phyloP scores from a whole-genome alignment of 2,113 vertebrate genomes.

The Paratilapia polleni region DNA sequence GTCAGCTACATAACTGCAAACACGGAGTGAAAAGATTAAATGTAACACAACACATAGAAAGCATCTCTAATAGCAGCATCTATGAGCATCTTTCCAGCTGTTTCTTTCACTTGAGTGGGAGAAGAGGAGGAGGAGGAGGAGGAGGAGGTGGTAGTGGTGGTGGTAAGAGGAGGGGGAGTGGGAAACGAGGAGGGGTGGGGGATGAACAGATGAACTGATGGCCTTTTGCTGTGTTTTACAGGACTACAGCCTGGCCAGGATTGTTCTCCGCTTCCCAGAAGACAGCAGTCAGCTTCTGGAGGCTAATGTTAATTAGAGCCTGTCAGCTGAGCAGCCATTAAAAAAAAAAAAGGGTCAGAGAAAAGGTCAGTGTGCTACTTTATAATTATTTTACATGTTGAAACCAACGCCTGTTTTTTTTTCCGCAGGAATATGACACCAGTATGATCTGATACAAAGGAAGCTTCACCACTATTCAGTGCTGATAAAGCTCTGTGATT shows the following conservation, averaged over 20 bases:
- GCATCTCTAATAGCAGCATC: conserved; percentile 28
- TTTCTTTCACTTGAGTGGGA: conserved; percentile 31
- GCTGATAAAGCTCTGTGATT: conserved; percentile 5
- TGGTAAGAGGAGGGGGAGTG: not conserved
- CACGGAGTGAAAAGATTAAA: conserved; percentile 19
- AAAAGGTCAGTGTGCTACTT: conserved; percentile 76
- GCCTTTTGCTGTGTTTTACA: conserved; percentile 78
- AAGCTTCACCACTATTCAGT: not conserved
- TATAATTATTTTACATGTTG: conserved; percentile 75
- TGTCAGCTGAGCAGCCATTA: conserved; percentile 72
- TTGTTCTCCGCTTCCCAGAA: conserved; percentile 71
- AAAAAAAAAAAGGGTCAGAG: conserved; percentile 72
- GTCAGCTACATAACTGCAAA: conserved; percentile 12
- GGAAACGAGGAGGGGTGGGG: not conserved
- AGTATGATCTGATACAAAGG: conserved; percentile 31
- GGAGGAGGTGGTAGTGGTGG: not conserved
- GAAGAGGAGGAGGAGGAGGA: conserved; percentile 13
- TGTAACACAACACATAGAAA: conserved; percentile 28
- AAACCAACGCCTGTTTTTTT: conserved; percentile 29
- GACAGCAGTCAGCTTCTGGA: conserved; percentile 72
- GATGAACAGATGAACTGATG: conserved; percentile 72
- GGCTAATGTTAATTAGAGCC: conserved; percentile 80
- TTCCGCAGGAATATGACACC: conserved; percentile 44
- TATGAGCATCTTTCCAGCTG: conserved; percentile 25
- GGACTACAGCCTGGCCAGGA: conserved; percentile 50